Evolutionary conservation across 2,888 invertebrate species (phyloP).

Genomic region (Volucella inanis): DNA sequence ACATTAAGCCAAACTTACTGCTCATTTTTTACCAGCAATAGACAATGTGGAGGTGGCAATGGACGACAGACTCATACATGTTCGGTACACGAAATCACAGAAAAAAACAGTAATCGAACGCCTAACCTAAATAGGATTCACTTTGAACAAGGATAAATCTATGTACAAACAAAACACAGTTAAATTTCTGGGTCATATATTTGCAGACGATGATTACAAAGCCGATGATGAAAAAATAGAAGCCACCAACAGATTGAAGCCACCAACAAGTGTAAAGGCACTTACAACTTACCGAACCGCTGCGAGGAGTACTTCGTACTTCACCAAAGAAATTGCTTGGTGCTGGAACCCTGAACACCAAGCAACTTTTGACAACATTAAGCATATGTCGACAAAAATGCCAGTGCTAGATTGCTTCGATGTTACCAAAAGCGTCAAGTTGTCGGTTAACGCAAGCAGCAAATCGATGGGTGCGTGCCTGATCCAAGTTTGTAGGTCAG

Average conservation of each 20-base stretch:
- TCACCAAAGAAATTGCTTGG: too few species aligned
- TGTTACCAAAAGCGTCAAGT: too few species aligned
- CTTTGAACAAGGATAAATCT: conserved; percentile 29
- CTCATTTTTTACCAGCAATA: neutral
- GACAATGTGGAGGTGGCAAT: conserved; percentile 50
- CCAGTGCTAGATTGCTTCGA: too few species aligned
- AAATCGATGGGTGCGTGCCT: too few species aligned
- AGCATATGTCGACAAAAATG: too few species aligned
- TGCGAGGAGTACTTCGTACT: too few species aligned
- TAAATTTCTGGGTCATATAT: conserved; percentile 30
- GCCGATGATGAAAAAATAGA: conserved; percentile 57
- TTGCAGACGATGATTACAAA: conserved; percentile 49
- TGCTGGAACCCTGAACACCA: too few species aligned
- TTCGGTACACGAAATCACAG: conserved; percentile 16
- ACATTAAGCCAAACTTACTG: too few species aligned
- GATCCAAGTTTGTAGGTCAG: too few species aligned
- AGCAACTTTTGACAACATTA: too few species aligned
- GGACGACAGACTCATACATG: conserved; percentile 68
- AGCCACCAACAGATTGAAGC: conserved; percentile 48
- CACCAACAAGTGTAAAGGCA: conserved; percentile 36
- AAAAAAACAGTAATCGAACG: conserved; percentile 10
- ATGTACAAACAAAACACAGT: conserved; percentile 6
- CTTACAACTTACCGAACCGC: too few species aligned
- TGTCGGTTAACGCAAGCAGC: too few species aligned
- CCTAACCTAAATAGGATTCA: conserved; percentile 18